Evolutionary conservation across 1,140 invertebrate genomes (phyloP).

Genomic region (Drosophila elegans): DNA sequence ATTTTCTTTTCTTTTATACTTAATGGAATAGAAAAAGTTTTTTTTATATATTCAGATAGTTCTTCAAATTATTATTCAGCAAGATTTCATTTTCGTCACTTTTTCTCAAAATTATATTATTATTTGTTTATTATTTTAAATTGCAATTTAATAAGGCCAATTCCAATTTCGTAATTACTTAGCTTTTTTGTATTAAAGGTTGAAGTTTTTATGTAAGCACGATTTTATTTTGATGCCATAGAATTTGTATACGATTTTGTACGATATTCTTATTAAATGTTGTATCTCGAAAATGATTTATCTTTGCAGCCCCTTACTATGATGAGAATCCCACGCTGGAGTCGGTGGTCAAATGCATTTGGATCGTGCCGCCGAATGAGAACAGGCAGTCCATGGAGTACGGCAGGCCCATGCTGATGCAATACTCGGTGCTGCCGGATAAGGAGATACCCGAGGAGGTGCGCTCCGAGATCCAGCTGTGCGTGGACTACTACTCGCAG

Average conservation of each 20-base stretch:
- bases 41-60: too few relatives aligned
- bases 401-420: slow-evolving; percentile 94
- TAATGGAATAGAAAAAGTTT: too few relatives aligned
- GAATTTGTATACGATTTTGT: too few relatives aligned
- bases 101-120: too few relatives aligned
- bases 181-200: neutral
- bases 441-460: slow-evolving; percentile 92
- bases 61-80: too few relatives aligned
- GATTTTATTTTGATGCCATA: neutral
- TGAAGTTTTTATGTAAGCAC: too few relatives aligned
- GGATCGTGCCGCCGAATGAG: slow-evolving; percentile 97
- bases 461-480: slow-evolving; percentile 93
- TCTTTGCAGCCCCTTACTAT: slow-evolving; percentile 93
- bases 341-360: slow-evolving; percentile 94
- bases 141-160: too few relatives aligned
- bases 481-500: slow-evolving; percentile 93
- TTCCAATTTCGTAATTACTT: too few relatives aligned
- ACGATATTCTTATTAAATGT: too few relatives aligned
- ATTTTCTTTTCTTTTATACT: too few relatives aligned
- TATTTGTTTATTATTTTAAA: too few relatives aligned
- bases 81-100: too few relatives aligned
- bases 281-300: neutral
- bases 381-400: slow-evolving; percentile 93
- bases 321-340: slow-evolving; percentile 91
- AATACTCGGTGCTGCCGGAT: slow-evolving; percentile 93